Evolutionary conservation across 1,140 invertebrate species (phyloP), one percentile per base, ranked within the genome.

Genomic region (Nylanderia fulva): DNA sequence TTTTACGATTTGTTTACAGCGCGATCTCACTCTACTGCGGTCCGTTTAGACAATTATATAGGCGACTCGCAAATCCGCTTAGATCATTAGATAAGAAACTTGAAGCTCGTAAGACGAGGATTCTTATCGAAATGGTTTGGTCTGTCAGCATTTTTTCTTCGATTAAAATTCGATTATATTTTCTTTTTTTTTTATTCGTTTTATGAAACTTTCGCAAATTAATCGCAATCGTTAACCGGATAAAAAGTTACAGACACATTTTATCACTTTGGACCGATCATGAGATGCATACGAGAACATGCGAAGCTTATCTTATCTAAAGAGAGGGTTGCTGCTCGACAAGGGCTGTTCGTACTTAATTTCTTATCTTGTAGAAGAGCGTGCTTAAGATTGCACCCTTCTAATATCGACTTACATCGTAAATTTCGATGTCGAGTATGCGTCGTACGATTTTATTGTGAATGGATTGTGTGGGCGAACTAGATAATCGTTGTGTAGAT

Each of bases 291-390:
- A 48, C 91, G 91, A 87, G 21, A 36, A 90, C 88, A 90, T 88
- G 87, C 86, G 84, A 85, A 85, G 86, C 88, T 94, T 93, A 94
- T 94, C 93, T 94, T 93, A 93, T 94, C 91, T 90, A n/a, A 48
- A 86, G 85, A 58, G 87, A 90, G 91, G 90, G 88, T 92, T 91
- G 89, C 89, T 89, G 90, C 85, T 91, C 80, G 79, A 72, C 85
- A 48, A 88, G 89, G 80, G 88, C 87, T 90, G 91, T 92, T 92
- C 91, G 86, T 93, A 93, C 90, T 94, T 93, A 94, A 94, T 93
- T 92, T 85, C 93, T 94, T 94, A 94, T 94, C 94, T 93, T 94
- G 93, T 94, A 92, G 92, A 92, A 89, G 91, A 91, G 90, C 91
- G 92, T 92, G 91, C 92, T 93, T 93, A 93, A 94, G 92, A 94